Evolutionary conservation across 2,797 vertebrate species (phyloP), one percentile per base, ranked within the genome.

Genomic region (Euthynnus affinis): DNA sequence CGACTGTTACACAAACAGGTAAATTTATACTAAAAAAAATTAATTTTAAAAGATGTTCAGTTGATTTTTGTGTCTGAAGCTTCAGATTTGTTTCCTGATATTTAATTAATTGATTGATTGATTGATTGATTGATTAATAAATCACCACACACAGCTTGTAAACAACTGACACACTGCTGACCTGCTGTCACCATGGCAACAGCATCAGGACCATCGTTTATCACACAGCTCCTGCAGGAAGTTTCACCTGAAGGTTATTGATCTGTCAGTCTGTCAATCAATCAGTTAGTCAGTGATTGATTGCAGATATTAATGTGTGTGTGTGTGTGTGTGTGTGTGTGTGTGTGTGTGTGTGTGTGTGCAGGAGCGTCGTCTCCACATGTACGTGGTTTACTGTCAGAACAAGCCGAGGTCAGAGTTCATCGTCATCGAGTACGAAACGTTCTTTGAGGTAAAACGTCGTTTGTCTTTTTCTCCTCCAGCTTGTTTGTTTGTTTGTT

Each of bases 371-470:
- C 95, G 97, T 22, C 88, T 99, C 53, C 97, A 99, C 92, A 98
- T 99, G 97, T 99, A 99, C 0, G 96, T 99, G 78, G 96, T 99
- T 22, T 99, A 99, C 92, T 99, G 98, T 92, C 98, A 99, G 94
- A 99, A 99, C 88, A 99, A 99, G 87, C 98, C 98, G 0, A 95
- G 96, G 49, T 99, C 98, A 0, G 98, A 99, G 93, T 97, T 98
- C 81, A 94, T 99, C 2, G 98, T 99, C 22, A 96, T 97, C 0
- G 98, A 99, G 83, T 98, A 98, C 0, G 98, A 99, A 44, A 81
- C 92, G 0, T 99, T 97, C 92, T 99, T 99, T 23, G 98, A 99
- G 97, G 98, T 99, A 81, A 48, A 46, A 46, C 44, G 18, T 46
- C 15, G 18, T 14, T 46, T 42, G 15, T 42, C 12, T 42, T 42